Evolutionary conservation across 2,113 vertebrate species (phyloP).

Genomic region (Proterorhinus semilunaris): DNA sequence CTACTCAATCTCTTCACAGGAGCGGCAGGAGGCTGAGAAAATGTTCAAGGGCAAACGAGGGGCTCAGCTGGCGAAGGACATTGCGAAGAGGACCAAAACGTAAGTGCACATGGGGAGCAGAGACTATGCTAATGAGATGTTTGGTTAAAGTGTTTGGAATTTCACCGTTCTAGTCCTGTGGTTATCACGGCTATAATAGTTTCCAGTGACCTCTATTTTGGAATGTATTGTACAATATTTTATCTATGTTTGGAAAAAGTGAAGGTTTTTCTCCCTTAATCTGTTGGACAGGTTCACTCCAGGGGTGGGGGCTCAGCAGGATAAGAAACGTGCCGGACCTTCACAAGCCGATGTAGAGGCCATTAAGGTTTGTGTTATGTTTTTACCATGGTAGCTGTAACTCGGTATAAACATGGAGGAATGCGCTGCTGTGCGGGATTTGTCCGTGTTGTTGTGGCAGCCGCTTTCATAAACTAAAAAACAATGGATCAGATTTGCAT

Average conservation of each 20-base stretch:
- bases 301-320: slow-evolving; percentile 84
- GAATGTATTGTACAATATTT: not conserved
- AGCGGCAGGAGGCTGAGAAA: slow-evolving; percentile 99
- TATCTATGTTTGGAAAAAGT: slow-evolving; percentile 70
- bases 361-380: slow-evolving; percentile 82
- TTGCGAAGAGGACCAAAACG: slow-evolving; percentile 99
- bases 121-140: too few relatives aligned
- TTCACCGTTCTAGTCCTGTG: too few relatives aligned
- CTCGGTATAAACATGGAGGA: too few relatives aligned
- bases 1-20: slow-evolving; percentile 90
- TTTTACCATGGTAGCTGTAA: too few relatives aligned
- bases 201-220: not conserved
- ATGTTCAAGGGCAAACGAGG: slow-evolving; percentile 99
- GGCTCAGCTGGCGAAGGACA: slow-evolving; percentile 99
- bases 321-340: slow-evolving; percentile 90
- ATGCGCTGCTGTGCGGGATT: too few relatives aligned
- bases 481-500: too few relatives aligned
- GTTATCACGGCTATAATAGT: not conserved
- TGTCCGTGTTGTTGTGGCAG: too few relatives aligned
- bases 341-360: slow-evolving; percentile 93
- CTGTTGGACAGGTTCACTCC: slow-evolving; percentile 85
- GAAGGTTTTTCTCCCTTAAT: not conserved
- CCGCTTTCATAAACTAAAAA: too few relatives aligned
- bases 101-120: slow-evolving; percentile 76
- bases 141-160: too few relatives aligned